Conservation (phyloP, 92 coral and sea anemone species). For the Phenganax stokvisi region DNA sequence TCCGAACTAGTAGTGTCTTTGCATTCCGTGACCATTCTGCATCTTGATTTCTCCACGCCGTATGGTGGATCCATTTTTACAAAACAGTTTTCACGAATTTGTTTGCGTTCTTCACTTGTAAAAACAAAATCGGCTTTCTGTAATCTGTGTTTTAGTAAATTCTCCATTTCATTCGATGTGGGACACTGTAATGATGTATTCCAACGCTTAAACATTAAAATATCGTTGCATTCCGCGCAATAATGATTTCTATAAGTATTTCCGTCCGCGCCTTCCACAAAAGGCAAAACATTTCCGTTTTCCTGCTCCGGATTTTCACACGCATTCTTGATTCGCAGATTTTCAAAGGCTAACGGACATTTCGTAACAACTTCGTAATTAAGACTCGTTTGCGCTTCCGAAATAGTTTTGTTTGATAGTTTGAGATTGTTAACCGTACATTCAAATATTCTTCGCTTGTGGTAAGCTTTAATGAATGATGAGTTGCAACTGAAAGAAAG, state of each 20-base stretch:
- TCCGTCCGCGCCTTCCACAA: conserved; percentile 30
- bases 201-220: neutral
- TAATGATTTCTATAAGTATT: conserved; percentile 14
- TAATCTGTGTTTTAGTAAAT: neutral
- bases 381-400: neutral
- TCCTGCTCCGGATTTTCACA: conserved; percentile 9
- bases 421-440: neutral
- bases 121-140: neutral
- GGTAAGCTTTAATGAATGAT: conserved; percentile 4
- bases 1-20: neutral
- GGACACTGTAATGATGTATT: conserved; percentile 2
- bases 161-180: neutral
- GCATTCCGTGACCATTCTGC: conserved; percentile 1
- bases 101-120: conserved; percentile 5
- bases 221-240: conserved; percentile 29
- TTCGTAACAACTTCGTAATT: neutral
- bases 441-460: neutral
- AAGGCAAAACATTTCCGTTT: neutral
- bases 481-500: neutral
- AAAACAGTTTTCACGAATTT: conserved; percentile 15
- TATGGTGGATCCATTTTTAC: neutral
- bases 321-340: neutral
- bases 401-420: neutral
- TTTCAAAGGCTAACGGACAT: conserved; percentile 3
- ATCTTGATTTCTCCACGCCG: neutral